Conservation (phyloP, 2,888 invertebrate genomes). For the Bruchidius siliquastri region DNA sequence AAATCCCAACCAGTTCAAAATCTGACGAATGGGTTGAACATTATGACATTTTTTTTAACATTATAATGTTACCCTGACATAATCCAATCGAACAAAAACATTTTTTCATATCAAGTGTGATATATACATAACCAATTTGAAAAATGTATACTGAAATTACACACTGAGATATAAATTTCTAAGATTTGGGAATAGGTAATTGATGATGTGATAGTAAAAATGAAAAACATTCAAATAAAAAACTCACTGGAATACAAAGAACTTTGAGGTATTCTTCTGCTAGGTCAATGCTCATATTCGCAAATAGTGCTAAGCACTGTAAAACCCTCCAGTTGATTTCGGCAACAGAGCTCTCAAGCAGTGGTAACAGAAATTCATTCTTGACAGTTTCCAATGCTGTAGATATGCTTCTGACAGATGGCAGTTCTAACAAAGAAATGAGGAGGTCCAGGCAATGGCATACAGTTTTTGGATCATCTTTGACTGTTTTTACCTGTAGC, state of each 20-base stretch:
- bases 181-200: no score
- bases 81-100: no score
- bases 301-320: conserved; percentile 26
- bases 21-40: no score
- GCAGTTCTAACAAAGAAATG: conserved; percentile 22
- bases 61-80: no score
- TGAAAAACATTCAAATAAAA: no score
- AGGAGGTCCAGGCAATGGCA: conserved; percentile 31
- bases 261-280: conserved; percentile 26
- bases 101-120: no score
- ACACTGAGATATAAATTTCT: no score
- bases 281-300: conserved; percentile 23
- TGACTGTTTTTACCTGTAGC: conserved; percentile 13
- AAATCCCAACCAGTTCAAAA: no score
- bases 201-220: no score
- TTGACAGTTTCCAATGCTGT: conserved; percentile 20
- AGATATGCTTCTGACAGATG: conserved; percentile 14
- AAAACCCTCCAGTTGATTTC: conserved; percentile 30
- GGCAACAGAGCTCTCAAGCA: conserved; percentile 17
- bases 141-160: no score
- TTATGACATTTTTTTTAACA: no score
- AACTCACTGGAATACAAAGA: conserved; percentile 29
- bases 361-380: conserved; percentile 28
- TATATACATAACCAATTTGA: no score
- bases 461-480: conserved; percentile 25